phyloP scores from a whole-genome alignment of 2,797 vertebrate species.

The Perodicticus potto region DNA sequence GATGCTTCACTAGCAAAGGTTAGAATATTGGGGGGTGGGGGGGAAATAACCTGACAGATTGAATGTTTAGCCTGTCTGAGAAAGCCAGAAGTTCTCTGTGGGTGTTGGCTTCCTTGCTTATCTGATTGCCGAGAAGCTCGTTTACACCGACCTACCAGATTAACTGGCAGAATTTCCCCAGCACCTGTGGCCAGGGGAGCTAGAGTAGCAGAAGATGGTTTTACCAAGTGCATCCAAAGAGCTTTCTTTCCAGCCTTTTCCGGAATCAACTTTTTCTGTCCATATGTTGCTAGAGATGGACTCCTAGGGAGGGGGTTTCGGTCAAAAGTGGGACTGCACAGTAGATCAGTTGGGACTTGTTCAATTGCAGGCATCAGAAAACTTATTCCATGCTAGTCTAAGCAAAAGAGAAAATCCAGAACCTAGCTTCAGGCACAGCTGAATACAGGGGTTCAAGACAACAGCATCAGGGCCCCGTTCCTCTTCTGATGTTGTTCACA shows the following conservation, averaged over 20 bases:
- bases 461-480: background rate
- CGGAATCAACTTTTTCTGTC: background rate
- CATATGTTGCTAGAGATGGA: background rate
- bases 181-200: background rate
- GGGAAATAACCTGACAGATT: background rate
- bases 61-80: background rate
- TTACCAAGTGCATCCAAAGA: background rate
- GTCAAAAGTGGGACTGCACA: background rate
- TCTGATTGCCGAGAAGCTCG: conserved; percentile 1
- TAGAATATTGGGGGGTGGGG: background rate
- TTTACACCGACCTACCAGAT: conserved; percentile 17
- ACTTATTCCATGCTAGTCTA: background rate
- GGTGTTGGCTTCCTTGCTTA: background rate
- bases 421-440: background rate
- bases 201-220: background rate
- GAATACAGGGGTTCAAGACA: background rate
- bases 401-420: background rate
- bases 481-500: too few relatives aligned
- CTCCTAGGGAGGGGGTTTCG: background rate
- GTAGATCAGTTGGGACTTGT: background rate
- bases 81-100: background rate
- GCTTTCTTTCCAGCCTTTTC: background rate
- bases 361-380: background rate
- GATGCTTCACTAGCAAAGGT: background rate
- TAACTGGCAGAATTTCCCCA: conserved; percentile 18